phyloP scores from a whole-genome alignment of 1,140 invertebrate genomes.

The Drosophila azteca region DNA sequence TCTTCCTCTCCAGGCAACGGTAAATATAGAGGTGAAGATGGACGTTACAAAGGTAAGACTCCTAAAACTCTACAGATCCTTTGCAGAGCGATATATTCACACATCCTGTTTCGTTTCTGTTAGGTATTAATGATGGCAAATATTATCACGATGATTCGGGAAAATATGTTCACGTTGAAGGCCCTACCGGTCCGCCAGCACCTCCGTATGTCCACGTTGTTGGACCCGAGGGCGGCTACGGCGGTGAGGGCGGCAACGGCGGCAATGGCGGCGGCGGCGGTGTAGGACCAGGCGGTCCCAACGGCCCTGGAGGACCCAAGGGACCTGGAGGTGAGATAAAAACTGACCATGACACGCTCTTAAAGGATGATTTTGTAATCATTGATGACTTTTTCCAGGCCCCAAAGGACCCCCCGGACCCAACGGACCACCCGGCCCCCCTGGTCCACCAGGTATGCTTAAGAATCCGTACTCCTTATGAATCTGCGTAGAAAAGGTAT shows the following conservation, averaged over 20 bases:
- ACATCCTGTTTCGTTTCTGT: neutral
- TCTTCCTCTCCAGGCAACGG: slow-evolving; percentile 59
- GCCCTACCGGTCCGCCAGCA: slow-evolving; percentile 84
- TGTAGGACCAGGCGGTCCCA: slow-evolving; percentile 72
- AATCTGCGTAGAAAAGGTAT: no score
- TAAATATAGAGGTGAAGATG: slow-evolving; percentile 67
- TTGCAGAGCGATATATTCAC: neutral
- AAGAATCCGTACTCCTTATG: neutral
- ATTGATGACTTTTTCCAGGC: slow-evolving; percentile 21
- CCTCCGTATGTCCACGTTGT: slow-evolving; percentile 84
- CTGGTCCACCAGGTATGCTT: slow-evolving; percentile 69
- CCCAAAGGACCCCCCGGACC: slow-evolving; percentile 70
- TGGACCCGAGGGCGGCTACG: slow-evolving; percentile 82
- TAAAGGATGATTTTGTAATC: neutral
- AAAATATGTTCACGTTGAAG: slow-evolving; percentile 84
- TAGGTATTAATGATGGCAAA: slow-evolving; percentile 83
- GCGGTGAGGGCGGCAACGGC: slow-evolving; percentile 66
- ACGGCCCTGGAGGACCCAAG: slow-evolving; percentile 73
- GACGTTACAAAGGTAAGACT: slow-evolving; percentile 72
- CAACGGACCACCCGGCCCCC: slow-evolving; percentile 75
- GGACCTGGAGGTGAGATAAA: slow-evolving; percentile 69
- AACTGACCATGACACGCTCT: no score
- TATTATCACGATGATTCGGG: slow-evolving; percentile 85
- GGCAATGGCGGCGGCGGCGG: slow-evolving; percentile 67
- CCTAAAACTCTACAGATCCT: no score